phyloP scores from a whole-genome alignment of 2,888 invertebrate species.

The Acanthoscelides obtectus region DNA sequence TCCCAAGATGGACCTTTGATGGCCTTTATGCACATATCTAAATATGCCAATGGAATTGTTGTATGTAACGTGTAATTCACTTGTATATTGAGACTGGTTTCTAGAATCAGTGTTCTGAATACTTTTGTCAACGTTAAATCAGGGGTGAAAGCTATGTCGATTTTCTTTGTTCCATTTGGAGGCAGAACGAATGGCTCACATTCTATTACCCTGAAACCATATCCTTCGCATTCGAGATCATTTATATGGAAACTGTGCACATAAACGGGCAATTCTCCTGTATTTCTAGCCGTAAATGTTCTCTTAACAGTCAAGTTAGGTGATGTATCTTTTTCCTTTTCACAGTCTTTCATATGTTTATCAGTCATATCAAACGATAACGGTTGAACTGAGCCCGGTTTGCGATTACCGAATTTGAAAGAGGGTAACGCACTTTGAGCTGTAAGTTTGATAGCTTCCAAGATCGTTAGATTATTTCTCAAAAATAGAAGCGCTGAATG shows the following conservation, averaged over 20 bases:
- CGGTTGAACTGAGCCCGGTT: constrained; percentile 70
- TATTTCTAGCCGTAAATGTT: constrained; percentile 81
- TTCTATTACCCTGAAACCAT: constrained; percentile 71
- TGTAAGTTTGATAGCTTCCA: constrained; percentile 78
- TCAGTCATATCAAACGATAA: constrained; percentile 74
- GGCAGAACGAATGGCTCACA: constrained; percentile 66
- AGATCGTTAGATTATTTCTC: constrained; percentile 89
- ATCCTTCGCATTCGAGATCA: constrained; percentile 67
- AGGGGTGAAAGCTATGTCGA: constrained; percentile 84
- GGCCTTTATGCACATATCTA: constrained; percentile 64
- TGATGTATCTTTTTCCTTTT: constrained; percentile 43
- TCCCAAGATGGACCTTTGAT: constrained; percentile 77
- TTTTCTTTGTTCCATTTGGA: constrained; percentile 69
- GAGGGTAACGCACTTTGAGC: constrained; percentile 84
- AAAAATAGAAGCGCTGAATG: constrained; percentile 53
- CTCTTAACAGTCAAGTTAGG: constrained; percentile 72
- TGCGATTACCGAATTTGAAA: constrained; percentile 84
- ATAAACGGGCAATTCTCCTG: constrained; percentile 82
- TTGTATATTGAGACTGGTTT: constrained; percentile 56
- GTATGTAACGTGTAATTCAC: constrained; percentile 69
- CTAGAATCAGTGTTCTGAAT: constrained; percentile 57
- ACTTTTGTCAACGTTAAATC: constrained; percentile 79
- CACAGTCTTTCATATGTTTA: constrained; percentile 56
- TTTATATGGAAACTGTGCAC: constrained; percentile 65
- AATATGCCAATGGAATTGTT: constrained; percentile 55